Base-by-base conservation (phyloP, 2,888 invertebrate genomes). In the Linyphia triangularis region DNA sequence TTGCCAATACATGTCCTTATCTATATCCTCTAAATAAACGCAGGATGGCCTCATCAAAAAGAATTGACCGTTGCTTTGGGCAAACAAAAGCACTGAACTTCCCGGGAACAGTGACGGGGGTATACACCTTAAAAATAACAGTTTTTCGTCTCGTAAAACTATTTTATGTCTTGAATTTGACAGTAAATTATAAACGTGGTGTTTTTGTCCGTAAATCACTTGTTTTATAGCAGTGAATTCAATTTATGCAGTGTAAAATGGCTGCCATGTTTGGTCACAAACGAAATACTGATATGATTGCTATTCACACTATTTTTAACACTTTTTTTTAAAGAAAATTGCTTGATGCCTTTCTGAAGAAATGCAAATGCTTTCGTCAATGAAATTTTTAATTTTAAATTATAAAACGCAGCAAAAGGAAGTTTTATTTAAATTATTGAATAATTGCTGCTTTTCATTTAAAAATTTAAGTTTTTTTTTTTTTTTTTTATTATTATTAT, bases 1-100 rank as follows among this genome's bases (percentile, higher is more conserved):
- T n/a, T n/a, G n/a, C 5, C 51, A n/a, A 51, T 13, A 51, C 51
- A 51, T 51, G 13, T n/a, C n/a, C 51, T 51, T 51, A 51, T 51
- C 51, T 2, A 0, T 51, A n/a, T n/a, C n/a, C 51, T 51, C n/a
- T 33, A 6, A 6, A 33, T n/a, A n/a, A n/a, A n/a, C n/a, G n/a
- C 33, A 33, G 9, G 4, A 33, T 33, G 33, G 33, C 4, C 4
- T 33, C 33, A 9, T 4, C 33, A 9, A 33, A 33, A 9, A 33
- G 9, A 4, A 33, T 33, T 9, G 4, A 16, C 10, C 63, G 24
- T 16, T 24, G n/a, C 16, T 13, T 5, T 16, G 51, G 16, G n/a
- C n/a, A 13, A 51, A 51, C 10, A 28, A 67, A 67, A 67, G 33
- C 67, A 67, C 13, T 19, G 67, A 67, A 67, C 67, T 67, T 67